A percentile compares a stretch with the other conserved stretches of the same genome.
phyloP scores from a whole-genome alignment of 2,113 vertebrate genomes.

The Oreochromis spilurus region DNA sequence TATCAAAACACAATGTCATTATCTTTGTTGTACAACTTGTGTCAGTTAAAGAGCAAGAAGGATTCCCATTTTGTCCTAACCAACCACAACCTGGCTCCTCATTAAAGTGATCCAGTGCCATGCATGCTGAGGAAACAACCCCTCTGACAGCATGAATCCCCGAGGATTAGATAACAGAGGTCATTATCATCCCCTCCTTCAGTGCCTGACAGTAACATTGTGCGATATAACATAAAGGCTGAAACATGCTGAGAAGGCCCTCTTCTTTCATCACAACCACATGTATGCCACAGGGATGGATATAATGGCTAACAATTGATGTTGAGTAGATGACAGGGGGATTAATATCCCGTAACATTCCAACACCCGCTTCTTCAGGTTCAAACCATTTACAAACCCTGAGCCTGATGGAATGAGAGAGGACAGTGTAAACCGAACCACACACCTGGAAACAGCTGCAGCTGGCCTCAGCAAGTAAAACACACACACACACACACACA shows the following conservation, averaged over 20 bases:
- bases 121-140: slow-evolving; percentile 24
- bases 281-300: background rate
- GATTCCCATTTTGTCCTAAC: slow-evolving; percentile 6
- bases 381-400: slow-evolving; percentile 18
- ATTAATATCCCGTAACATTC: slow-evolving; percentile 24
- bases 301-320: slow-evolving; percentile 9
- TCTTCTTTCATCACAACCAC: background rate
- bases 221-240: slow-evolving; percentile 4
- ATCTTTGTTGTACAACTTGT: background rate
- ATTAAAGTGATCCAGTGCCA: slow-evolving; percentile 33
- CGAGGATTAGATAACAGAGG: slow-evolving; percentile 35
- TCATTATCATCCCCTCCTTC: slow-evolving; percentile 28
- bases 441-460: slow-evolving; percentile 56
- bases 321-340: background rate
- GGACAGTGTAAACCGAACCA: slow-evolving; percentile 35
- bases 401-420: slow-evolving; percentile 34
- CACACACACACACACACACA: background rate
- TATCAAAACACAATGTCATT: slow-evolving; percentile 16
- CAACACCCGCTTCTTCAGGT: slow-evolving; percentile 1
- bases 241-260: background rate
- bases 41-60: background rate
- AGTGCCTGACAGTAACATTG: slow-evolving; percentile 29
- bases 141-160: slow-evolving; percentile 27
- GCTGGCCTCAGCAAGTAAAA: slow-evolving; percentile 21
- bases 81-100: slow-evolving; percentile 19